Base-by-base conservation (phyloP, 2,888 invertebrate genomes). In the Acleris laterana region DNA sequence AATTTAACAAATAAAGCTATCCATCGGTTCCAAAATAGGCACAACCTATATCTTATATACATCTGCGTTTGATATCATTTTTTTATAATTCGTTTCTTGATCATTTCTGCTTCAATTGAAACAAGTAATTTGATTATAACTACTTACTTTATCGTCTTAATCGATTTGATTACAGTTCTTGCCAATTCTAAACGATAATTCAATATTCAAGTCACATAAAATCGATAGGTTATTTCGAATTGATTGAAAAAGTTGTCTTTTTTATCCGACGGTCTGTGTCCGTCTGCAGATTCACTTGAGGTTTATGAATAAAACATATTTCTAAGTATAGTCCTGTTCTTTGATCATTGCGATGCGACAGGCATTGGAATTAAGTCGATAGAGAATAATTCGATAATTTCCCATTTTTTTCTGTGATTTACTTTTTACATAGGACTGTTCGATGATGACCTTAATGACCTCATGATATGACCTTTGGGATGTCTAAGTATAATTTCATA, bases 241-340 rank as follows among this genome's bases (percentile, higher is more conserved):
- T 42, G 25, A 46, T 38, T 51, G 50, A 61, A 56, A 66, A 49
- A 42, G 51, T 20, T 25, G 59, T 44, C 13, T 58, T 58, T 63
- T 66, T 65, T 61, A 52, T 48, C 63, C 7, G 46, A 7, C 46
- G 22, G 57, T 22, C 13, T n/a, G n/a, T 55, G 52, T 38, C 13
- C 13, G 38, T 46, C 46, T 16, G 16, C 50, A 28, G 57, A 57
- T 62, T 57, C 61, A 42, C 44, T 62, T 46, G 51, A 57, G 38
- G 32, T 55, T 48, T 66, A 66, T 66, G 66, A 66, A 66, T 66
- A 62, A 66, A 38, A 57, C 57, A 66, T 66, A 38, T 46, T 62
- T 66, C 57, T 57, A 48, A 48, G 66, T 57, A 57, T 52, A 62
- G 56, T 48, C 49, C 46, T 38, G 32, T 49, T 32, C 49, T 62